Base-by-base conservation (phyloP, 1,140 invertebrate species). In the Bombus confusus region DNA sequence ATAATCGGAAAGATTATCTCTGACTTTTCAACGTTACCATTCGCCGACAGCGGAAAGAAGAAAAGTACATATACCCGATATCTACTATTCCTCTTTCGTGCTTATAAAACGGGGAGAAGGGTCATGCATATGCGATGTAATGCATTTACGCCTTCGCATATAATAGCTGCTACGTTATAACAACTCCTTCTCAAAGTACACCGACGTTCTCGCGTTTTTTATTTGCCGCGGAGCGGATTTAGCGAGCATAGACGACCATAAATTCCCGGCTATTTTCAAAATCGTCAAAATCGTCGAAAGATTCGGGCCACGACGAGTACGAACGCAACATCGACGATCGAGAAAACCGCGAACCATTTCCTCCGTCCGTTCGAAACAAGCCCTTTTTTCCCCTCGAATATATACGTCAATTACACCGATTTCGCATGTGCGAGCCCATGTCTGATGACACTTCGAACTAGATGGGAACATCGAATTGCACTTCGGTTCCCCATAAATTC, bases 391-490 rank as follows among this genome's bases (percentile, higher is more conserved):
- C n/a, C 25, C 18, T 15, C 78, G 83, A 90, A 91, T 84, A 90
- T 92, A 91, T 90, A 93, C 85, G 91, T 93, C 93, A 93, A 93
- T 94, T 92, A 94, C 85, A 86, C 37, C 86, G 90, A 86, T 91
- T 85, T 85, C 37, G 64, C 41, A 73, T 88, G 75, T 66, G 76
- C 59, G 87, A 88, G 88, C 91, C 90, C 92, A 93, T 93, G 92
- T 90, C 91, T 91, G 92, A 94, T 93, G 92, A 94, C 92, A 93
- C 92, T 68, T 86, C 87, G 81, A 90, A 86, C 88, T 91, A 79
- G 81, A 85, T 81, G 89, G 77, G 88, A 94, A 94, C 94, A 94
- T 86, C 90, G 91, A 93, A 94, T 82, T 93, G 92, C 93, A 95
- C 93, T 94, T 93, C 91, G 88, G 86, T 86, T 82, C 73, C 82